Evolutionary conservation across 2,888 invertebrate species (phyloP), one percentile per base, ranked within the genome.

Genomic region (Drosophila anomelani): DNA sequence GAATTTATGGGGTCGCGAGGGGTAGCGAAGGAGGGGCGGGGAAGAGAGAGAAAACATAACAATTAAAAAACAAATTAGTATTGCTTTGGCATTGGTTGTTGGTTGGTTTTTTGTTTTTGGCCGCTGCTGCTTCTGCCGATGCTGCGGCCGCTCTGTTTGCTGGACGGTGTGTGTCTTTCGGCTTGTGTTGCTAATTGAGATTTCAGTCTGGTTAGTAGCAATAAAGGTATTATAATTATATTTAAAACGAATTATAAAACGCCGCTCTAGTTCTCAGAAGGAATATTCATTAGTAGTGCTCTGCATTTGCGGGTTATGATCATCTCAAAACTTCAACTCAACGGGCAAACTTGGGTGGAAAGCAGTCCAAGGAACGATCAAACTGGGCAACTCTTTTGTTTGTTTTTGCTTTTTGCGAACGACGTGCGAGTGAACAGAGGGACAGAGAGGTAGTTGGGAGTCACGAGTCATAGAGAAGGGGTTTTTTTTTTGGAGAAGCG

Each of bases 171-270:
- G 69, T 69, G 47, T 47, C 54, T 77, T 66, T 72, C 56, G 60
- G 70, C 72, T 69, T 71, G 81, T 73, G 79, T 75, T 70, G 83
- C 85, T 80, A 75, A 82, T 79, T 80, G 71, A 76, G 70, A 70
- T 61, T 60, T 69, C 80, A 78, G 75, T 79, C 76, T 79, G 77
- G 87, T 84, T 87, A 85, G 77, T 85, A 67, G 78, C 85, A 76
- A 80, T 58, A 54, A 61, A 41, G 61, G 75, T 76, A 86, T 64
- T 64, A 81, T 54, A 75, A 75, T 70, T 71, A 62, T 56, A 73
- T 69, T 66, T 49, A 55, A 59, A 56, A 54, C 53, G 39, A 60
- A 69, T 51, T 53, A 44, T 41, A 26, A 36, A 63, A 51, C 34
- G 53, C 46, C 49, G 49, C 63, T 63, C 71, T 34, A 66, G 69